These are phyloP conservation scores for Drosophila jambulina DNA, from an alignment of 1,140 invertebrate genomes.

Conservation along the genomic window DNA sequence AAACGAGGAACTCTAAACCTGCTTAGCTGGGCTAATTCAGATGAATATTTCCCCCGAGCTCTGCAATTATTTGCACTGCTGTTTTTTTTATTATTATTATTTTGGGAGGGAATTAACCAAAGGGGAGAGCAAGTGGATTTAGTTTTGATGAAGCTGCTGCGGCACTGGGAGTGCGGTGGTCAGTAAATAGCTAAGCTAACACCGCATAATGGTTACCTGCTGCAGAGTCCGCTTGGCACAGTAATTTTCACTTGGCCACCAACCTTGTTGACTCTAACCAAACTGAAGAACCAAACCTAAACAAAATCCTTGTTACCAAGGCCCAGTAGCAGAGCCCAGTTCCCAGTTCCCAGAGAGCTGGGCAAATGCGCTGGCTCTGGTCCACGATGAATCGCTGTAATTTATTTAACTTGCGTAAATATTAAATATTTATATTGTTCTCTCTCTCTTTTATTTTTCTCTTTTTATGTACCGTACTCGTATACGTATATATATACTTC, in stretches of 20 bases:
- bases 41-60: constrained; percentile 69
- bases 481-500: constrained; percentile 70
- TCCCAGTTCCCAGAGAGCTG: constrained; percentile 15
- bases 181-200: constrained; percentile 27
- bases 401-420: constrained; percentile 82
- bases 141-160: constrained; percentile 26
- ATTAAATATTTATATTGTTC: constrained; percentile 83
- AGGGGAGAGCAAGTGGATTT: constrained; percentile 20
- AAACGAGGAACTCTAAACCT: constrained; percentile 29
- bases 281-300: constrained; percentile 13
- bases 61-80: constrained; percentile 65
- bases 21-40: constrained; percentile 59
- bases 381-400: constrained; percentile 58
- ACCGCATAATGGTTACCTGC: constrained; percentile 26
- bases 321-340: not conserved
- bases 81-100: constrained; percentile 20
- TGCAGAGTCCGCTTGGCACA: constrained; percentile 13
- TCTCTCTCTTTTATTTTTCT: constrained; percentile 82
- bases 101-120: constrained; percentile 21
- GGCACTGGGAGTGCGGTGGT: constrained; percentile 15
- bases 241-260: constrained; percentile 45
- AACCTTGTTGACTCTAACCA: constrained; percentile 33
- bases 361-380: constrained; percentile 48
- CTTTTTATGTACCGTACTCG: constrained; percentile 82
- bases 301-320: constrained; percentile 7